phyloP scores from a whole-genome alignment of 2,888 invertebrate genomes.

The Melinaea menophilus region DNA sequence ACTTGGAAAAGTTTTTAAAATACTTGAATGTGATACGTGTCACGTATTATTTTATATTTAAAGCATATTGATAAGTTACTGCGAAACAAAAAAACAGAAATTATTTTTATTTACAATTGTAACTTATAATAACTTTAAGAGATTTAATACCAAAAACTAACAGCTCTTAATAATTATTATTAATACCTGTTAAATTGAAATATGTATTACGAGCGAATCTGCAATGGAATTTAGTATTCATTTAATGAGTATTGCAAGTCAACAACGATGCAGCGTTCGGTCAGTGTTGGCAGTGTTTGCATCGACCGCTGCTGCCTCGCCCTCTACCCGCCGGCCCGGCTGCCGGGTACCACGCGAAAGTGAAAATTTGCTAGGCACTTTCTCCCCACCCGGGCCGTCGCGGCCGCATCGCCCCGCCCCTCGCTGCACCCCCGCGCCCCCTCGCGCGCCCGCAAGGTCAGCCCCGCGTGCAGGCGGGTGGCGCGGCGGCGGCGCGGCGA shows the following conservation, averaged over 20 bases:
- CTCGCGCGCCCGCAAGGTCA: constrained; percentile 40
- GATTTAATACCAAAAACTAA: no score
- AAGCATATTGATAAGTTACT: no score
- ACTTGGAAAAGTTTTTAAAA: no score
- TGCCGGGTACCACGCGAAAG: constrained; percentile 57
- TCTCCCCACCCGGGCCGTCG: constrained; percentile 65
- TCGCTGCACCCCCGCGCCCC: constrained; percentile 54
- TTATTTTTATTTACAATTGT: no score
- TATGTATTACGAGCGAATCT: neutral
- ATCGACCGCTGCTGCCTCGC: constrained; percentile 45
- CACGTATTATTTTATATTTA: no score
- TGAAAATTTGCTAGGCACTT: constrained; percentile 75
- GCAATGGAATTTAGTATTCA: neutral
- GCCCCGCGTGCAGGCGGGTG: constrained; percentile 56
- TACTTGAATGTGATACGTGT: no score
- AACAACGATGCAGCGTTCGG: constrained; percentile 19
- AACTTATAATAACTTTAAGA: no score
- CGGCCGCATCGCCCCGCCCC: constrained; percentile 57
- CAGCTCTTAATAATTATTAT: no score
- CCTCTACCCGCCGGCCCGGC: constrained; percentile 37
- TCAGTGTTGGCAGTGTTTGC: constrained; percentile 31
- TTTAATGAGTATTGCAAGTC: constrained; percentile 13
- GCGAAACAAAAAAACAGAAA: no score
- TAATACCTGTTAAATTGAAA: neutral
- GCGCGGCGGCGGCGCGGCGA: constrained; percentile 52